phyloP scores from a whole-genome alignment of 2,113 vertebrate genomes.

The Hemichromis elongatus region DNA sequence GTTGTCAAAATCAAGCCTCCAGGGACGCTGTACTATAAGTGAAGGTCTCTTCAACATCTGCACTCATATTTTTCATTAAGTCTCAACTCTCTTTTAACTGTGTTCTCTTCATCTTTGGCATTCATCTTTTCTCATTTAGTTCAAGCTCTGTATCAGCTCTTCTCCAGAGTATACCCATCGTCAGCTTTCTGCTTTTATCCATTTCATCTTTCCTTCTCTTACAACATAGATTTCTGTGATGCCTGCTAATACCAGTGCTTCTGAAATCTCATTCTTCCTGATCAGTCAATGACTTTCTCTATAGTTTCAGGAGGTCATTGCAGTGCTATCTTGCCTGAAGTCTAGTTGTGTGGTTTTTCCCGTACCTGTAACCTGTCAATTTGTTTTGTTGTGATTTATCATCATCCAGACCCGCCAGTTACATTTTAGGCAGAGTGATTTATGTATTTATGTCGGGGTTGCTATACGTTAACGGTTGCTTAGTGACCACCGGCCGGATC shows the following conservation, averaged over 20 bases:
- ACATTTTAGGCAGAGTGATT: no score
- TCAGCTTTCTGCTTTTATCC: constrained; percentile 13
- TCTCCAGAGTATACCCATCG: background rate
- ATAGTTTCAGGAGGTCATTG: background rate
- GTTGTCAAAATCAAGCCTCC: constrained; percentile 37
- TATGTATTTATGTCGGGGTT: no score
- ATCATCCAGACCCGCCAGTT: no score
- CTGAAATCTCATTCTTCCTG: background rate
- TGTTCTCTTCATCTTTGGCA: constrained; percentile 35
- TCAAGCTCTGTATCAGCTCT: constrained; percentile 20
- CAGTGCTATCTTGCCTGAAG: background rate
- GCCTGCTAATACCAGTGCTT: background rate
- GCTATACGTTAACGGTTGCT: no score
- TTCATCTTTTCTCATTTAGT: constrained; percentile 47
- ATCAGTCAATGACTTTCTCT: background rate
- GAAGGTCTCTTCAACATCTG: constrained; percentile 18
- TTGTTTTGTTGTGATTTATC: no score
- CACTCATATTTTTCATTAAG: constrained; percentile 15
- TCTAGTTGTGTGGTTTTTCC: no score
- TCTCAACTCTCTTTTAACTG: constrained; percentile 25
- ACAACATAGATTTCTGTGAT: background rate
- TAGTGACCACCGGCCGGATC: no score
- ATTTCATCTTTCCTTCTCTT: constrained; percentile 2
- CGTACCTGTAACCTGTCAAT: no score
- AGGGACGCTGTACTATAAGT: constrained; percentile 12